Evolutionary conservation across 1,140 invertebrate species (phyloP).

Genomic region (Papilio glaucus): DNA sequence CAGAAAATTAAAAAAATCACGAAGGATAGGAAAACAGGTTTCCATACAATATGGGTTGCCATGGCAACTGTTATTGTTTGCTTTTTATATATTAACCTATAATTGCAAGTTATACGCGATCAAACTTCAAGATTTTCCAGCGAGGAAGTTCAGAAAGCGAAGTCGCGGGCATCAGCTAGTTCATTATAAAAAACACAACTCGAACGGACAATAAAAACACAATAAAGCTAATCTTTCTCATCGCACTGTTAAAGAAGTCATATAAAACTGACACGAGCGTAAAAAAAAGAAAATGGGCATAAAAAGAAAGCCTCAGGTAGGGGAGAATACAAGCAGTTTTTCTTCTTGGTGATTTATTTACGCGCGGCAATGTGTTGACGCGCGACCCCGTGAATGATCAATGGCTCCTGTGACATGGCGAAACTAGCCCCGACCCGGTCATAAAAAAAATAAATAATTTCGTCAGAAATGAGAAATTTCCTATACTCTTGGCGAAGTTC

Average conservation of each 20-base stretch:
- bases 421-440: background rate
- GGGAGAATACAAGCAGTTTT: constrained; percentile 40
- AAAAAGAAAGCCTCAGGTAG: constrained; percentile 30
- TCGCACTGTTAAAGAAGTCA: background rate
- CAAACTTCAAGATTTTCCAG: too few relatives aligned
- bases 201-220: background rate
- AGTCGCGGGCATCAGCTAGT: too few relatives aligned
- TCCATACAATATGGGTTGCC: too few relatives aligned
- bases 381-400: constrained; percentile 54
- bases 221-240: background rate
- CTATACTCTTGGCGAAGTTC: background rate
- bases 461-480: background rate
- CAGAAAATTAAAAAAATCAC: too few relatives aligned
- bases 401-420: constrained; percentile 44
- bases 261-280: constrained; percentile 18
- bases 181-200: too few relatives aligned
- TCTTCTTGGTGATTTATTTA: constrained; percentile 45
- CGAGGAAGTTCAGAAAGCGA: too few relatives aligned
- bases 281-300: constrained; percentile 10
- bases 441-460: constrained; percentile 11
- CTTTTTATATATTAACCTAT: too few relatives aligned
- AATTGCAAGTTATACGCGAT: too few relatives aligned
- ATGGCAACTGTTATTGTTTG: too few relatives aligned
- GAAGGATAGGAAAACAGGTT: too few relatives aligned
- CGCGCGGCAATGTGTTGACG: constrained; percentile 43